Base-by-base conservation (phyloP, 2,113 vertebrate genomes). In the Catagonus wagneri region DNA sequence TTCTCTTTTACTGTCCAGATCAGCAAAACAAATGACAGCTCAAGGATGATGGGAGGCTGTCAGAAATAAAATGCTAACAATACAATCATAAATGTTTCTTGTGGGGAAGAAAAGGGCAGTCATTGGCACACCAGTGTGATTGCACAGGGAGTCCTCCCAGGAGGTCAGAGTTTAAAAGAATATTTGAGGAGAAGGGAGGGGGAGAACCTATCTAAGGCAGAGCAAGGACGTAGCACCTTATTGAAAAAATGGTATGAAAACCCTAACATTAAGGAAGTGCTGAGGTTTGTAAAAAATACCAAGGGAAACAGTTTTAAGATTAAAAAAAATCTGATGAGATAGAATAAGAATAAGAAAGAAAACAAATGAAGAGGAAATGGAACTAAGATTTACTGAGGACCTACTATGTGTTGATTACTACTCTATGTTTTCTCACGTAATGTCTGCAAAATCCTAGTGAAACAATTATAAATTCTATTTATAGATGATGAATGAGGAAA, bases 141-240 rank as follows among this genome's bases (percentile, higher is more conserved):
- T 92, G 76, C 92, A 68, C 14, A 36, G 60, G 50, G 91, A 76
- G 66, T 58, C 83, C 71, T 96, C 95, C 72, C n/a, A 29, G 39
- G 90, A 97, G 94, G 96, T 95, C 94, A 78, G 75, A 87, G 93
- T 84, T 95, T 66, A 76, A 96, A 93, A 80, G 84, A 88, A 13
- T 56, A 71, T 72, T 87, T 92, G 93, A 93, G 25, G 83, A 50
- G 80, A 61, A 89, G 34, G 36, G 7, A 80, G 63, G 50, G 14
- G 75, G 50, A 50, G 76, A 93, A 56, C 8, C 34, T 74, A 56
- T 54, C 69, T 34, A 87, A 44, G 36, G 44, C 27, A 75, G 23
- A 56, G 50, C 16, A 71, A 90, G 81, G 29, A 44, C 29, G 66
- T 9, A 54, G 65, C 34, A 56, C 20, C 60, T 84, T 66, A 52